phyloP scores from a whole-genome alignment of 2,888 invertebrate genomes.

The Chrysotoxum bicinctum region DNA sequence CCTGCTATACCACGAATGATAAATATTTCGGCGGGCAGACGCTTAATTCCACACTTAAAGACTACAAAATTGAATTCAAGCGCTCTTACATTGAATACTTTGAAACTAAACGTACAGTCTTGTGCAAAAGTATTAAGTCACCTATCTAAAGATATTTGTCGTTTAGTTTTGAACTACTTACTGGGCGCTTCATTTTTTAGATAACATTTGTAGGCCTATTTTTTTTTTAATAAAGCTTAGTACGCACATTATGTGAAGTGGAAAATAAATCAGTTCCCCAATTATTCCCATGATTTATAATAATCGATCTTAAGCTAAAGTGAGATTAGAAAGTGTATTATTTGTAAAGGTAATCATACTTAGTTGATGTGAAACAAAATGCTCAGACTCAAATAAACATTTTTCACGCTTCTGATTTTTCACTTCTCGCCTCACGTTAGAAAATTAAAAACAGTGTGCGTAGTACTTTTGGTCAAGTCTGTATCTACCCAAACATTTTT shows the following conservation, averaged over 20 bases:
- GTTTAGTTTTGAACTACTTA: background rate
- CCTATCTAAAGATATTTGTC: background rate
- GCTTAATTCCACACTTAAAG: slow-evolving; percentile 23
- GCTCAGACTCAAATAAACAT: too few relatives aligned
- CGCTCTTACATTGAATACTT: slow-evolving; percentile 5
- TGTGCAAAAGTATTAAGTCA: background rate
- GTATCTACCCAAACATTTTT: background rate
- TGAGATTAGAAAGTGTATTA: too few relatives aligned
- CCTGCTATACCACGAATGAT: background rate
- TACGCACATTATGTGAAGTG: background rate
- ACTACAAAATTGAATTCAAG: slow-evolving; percentile 40
- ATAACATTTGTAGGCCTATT: background rate
- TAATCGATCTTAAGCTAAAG: too few relatives aligned
- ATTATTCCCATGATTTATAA: background rate
- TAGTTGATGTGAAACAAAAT: too few relatives aligned
- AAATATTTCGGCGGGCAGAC: slow-evolving; percentile 27
- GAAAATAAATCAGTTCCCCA: background rate
- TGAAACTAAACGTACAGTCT: background rate
- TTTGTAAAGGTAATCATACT: too few relatives aligned
- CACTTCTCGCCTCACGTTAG: too few relatives aligned
- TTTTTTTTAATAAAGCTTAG: too few relatives aligned
- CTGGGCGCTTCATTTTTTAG: background rate
- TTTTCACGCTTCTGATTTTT: too few relatives aligned
- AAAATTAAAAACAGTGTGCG: too few relatives aligned
- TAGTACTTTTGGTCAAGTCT: background rate